Conservation (phyloP, 2,888 invertebrate species). For the Andrena minutula region DNA sequence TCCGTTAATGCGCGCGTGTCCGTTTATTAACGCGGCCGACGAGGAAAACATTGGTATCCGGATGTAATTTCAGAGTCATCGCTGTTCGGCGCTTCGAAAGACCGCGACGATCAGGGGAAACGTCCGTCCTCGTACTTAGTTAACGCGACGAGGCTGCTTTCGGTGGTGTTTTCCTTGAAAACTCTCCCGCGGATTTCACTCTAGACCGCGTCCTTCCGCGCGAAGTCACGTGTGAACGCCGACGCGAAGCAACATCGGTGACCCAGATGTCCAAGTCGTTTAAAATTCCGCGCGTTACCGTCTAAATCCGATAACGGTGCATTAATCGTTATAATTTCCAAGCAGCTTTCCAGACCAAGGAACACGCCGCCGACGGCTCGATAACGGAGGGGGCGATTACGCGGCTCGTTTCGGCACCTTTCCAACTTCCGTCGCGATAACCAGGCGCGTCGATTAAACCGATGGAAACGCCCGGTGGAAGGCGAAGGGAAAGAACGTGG, state of each 20-base stretch:
- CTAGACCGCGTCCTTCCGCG: neutral
- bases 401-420: slow-evolving; percentile 44
- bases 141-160: no score
- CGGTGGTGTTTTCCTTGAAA: neutral
- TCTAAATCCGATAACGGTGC: slow-evolving; percentile 19
- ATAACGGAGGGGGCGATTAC: neutral
- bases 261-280: slow-evolving; percentile 28
- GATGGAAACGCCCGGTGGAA: slow-evolving; percentile 26
- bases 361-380: slow-evolving; percentile 11
- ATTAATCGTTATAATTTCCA: slow-evolving; percentile 19
- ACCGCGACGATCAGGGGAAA: neutral
- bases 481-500: slow-evolving; percentile 47
- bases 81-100: slow-evolving; percentile 26
- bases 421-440: slow-evolving; percentile 61
- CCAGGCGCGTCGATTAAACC: slow-evolving; percentile 26
- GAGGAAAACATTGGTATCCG: slow-evolving; percentile 29
- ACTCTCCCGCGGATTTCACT: neutral
- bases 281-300: slow-evolving; percentile 22
- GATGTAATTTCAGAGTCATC: slow-evolving; percentile 22
- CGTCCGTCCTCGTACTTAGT: no score
- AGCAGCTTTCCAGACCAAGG: slow-evolving; percentile 9
- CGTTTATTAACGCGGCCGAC: slow-evolving; percentile 42
- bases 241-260: neutral
- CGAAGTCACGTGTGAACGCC: neutral
- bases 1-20: slow-evolving; percentile 69